A percentile compares a stretch with the other conserved stretches of the same genome.
phyloP scores from a whole-genome alignment of 2,888 invertebrate species.

The Thereva unica region DNA sequence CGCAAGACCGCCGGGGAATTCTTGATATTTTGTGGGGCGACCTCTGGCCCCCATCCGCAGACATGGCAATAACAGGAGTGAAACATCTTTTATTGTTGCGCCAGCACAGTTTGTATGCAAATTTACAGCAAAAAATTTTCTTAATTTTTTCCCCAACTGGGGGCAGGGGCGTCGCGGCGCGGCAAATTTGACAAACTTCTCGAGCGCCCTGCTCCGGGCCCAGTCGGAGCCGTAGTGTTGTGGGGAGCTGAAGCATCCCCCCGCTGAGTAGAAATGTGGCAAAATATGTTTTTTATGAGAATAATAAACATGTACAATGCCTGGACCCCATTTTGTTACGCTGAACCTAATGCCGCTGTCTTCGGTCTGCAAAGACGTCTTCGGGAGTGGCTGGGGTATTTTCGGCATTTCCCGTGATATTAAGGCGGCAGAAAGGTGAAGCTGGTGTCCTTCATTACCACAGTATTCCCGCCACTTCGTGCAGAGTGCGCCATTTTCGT shows the following conservation, averaged over 20 bases:
- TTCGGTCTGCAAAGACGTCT: too few species aligned
- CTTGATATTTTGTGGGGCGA: conserved; percentile 9
- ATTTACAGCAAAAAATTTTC: conserved; percentile 38
- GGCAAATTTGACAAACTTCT: conserved; percentile 32
- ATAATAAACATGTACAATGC: conserved; percentile 32
- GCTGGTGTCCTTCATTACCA: too few species aligned
- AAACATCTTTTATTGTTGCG: conserved; percentile 40
- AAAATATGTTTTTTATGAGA: conserved; percentile 34
- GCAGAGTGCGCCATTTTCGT: too few species aligned
- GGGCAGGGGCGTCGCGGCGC: conserved; percentile 1
- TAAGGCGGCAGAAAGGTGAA: too few species aligned
- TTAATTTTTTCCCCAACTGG: conserved; percentile 29
- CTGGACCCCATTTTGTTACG: conserved; percentile 13
- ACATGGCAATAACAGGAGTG: conserved; percentile 33
- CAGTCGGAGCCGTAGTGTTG: conserved; percentile 16
- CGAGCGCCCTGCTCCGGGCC: conserved; percentile 3
- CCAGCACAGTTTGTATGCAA: conserved; percentile 37
- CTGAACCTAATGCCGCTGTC: too few species aligned
- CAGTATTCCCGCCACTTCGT: too few species aligned
- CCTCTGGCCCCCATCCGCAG: conserved; percentile 11
- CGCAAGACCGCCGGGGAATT: too few species aligned
- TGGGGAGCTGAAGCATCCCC: background rate
- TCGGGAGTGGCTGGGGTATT: too few species aligned
- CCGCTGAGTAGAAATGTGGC: conserved; percentile 18
- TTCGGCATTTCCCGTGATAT: too few species aligned